Base-by-base conservation (phyloP, 2,797 vertebrate species). In the Saguinus oedipus region DNA sequence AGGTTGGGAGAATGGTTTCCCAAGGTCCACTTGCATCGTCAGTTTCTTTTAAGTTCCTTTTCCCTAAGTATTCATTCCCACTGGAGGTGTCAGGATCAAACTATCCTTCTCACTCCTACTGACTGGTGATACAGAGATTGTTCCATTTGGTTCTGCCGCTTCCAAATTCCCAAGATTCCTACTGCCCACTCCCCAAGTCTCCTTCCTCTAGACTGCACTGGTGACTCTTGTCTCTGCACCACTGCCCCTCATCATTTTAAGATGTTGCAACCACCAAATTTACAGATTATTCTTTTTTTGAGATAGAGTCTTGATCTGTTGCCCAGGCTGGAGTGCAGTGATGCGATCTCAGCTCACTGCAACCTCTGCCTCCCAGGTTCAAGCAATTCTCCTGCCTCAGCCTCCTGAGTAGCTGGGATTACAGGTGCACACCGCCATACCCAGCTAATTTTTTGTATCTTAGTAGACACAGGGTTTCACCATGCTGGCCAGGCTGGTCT, bases 91-190 rank as follows among this genome's bases (percentile, higher is more conserved):
- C n/a, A 7, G 68, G n/a, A 15, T 72, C 55, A 55, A 7, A 27
- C 48, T 2, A 5, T 22, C 27, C 19, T 17, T 72, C 75, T 70
- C 0, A 11, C 50, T 44, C 42, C 42, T 33, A 1, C 9, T 2
- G 3, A 7, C 0, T 5, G 15, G 30, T 24, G 36, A 30, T 5
- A 39, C 61, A 2, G 7, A 74, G 24, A 17, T 3, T 1, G 4
- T 6, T 2, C 57, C 7, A 7, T 61, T 68, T 33, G 13, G 17
- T 50, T 26, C 17, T 14, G 15, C 85, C 33, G 17, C 36, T 72
- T 42, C 53, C 53, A n/a, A 19, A 30, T 1, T 3, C 50, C 48
- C 5, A 5, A 14, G 19, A 12, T 70, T 27, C 61, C 80, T 2
- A 7, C 0, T 48, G 57, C 39, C 14, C 9, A 4, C 30, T n/a